phyloP scores from a whole-genome alignment of 2,888 invertebrate genomes.

The Panopea generosa region DNA sequence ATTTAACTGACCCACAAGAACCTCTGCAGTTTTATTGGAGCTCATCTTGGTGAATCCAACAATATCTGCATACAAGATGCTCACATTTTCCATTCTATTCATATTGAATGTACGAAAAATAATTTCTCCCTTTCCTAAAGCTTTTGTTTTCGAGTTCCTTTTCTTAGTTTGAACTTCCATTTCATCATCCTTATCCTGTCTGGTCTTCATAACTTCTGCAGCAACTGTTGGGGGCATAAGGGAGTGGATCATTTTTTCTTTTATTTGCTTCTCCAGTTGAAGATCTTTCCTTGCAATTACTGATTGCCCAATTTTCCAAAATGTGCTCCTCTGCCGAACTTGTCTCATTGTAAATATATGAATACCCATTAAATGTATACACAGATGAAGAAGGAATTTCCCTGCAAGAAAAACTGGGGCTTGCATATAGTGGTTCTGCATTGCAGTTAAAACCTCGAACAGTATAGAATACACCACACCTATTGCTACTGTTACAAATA shows the following conservation, averaged over 20 bases:
- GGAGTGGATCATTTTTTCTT: constrained; percentile 96
- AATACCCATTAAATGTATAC: constrained; percentile 96
- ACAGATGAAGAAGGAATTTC: constrained; percentile 92
- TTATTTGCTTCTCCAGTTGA: constrained; percentile 96
- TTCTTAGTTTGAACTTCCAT: constrained; percentile 66
- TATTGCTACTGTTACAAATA: constrained; percentile 93
- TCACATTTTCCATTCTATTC: constrained; percentile 98
- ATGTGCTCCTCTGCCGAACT: constrained; percentile 97
- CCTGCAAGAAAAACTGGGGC: constrained; percentile 73
- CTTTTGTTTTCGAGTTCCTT: constrained; percentile 70
- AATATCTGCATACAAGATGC: constrained; percentile 98
- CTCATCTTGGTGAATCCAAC: constrained; percentile 99
- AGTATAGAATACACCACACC: constrained; percentile 93
- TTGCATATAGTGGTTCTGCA: constrained; percentile 66
- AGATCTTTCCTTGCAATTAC: constrained; percentile 94
- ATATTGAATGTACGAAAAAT: constrained; percentile 98
- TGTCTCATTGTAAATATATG: constrained; percentile 95
- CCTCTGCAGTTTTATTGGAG: constrained; percentile 97
- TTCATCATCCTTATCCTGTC: constrained; percentile 78
- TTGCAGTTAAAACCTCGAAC: constrained; percentile 90
- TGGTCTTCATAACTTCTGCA: constrained; percentile 84
- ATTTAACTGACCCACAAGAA: constrained; percentile 97
- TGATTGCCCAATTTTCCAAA: constrained; percentile 98
- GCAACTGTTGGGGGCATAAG: constrained; percentile 98
- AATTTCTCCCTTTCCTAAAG: constrained; percentile 73